Conservation (phyloP, 2,797 vertebrate genomes). For the Rhynchotus rufescens region DNA sequence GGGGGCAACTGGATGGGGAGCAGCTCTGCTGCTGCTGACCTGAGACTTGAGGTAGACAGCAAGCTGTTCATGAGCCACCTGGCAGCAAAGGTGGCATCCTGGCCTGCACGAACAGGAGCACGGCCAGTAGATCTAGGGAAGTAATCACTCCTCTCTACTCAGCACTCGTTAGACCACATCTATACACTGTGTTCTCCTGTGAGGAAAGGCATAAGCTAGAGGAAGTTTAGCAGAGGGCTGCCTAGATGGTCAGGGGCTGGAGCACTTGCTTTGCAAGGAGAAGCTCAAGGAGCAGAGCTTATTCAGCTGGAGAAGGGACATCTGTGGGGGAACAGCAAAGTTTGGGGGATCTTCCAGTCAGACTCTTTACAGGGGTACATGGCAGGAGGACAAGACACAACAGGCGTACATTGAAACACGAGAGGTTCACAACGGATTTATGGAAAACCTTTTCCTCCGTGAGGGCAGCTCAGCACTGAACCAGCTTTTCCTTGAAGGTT, state of each 20-base stretch:
- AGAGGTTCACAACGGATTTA: neutral
- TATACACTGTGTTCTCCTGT: no score
- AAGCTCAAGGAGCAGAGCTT: neutral
- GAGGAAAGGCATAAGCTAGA: neutral
- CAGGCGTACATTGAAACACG: neutral
- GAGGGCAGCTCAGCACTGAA: neutral
- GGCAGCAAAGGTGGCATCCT: neutral
- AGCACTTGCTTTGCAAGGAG: neutral
- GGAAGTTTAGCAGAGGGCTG: neutral
- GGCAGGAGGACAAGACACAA: neutral
- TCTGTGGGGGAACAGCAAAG: neutral
- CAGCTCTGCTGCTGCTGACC: neutral
- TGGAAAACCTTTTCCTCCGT: neutral
- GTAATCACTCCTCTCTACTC: neutral
- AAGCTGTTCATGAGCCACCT: neutral
- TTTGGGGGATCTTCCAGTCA: neutral
- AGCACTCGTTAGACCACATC: neutral
- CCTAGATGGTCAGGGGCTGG: neutral
- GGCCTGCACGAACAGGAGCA: neutral
- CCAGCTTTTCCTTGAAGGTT: neutral
- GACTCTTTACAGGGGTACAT: neutral
- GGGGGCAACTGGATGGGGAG: neutral
- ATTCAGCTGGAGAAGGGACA: neutral
- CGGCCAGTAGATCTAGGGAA: neutral
- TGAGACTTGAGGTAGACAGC: neutral